These are phyloP conservation scores for Muschampia plurimacula DNA, from an alignment of 2,888 invertebrate species.

Conservation along the genomic window DNA sequence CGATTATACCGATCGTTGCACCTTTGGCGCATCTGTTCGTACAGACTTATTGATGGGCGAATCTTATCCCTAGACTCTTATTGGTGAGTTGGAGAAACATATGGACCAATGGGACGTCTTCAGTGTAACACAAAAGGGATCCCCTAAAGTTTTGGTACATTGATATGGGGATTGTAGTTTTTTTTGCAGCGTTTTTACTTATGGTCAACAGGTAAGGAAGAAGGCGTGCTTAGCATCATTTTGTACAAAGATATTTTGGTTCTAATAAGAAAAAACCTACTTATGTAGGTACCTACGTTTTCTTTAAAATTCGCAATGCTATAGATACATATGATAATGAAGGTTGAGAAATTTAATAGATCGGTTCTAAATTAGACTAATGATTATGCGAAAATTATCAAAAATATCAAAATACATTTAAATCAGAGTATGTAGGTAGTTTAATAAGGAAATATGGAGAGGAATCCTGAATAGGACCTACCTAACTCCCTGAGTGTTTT, in stretches of 20 bases:
- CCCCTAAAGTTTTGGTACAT: slow-evolving; percentile 56
- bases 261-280: no score
- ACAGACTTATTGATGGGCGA: slow-evolving; percentile 51
- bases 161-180: slow-evolving; percentile 47
- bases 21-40: slow-evolving; percentile 70
- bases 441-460: no score
- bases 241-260: neutral
- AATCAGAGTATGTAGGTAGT: no score
- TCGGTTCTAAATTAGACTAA: no score
- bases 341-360: no score
- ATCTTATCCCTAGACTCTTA: slow-evolving; percentile 63
- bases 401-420: no score
- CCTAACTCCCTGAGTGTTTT: no score
- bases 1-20: slow-evolving; percentile 59
- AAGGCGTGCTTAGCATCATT: slow-evolving; percentile 16
- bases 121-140: slow-evolving; percentile 56
- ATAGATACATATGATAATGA: no score
- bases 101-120: slow-evolving; percentile 64
- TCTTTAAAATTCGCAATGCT: no score
- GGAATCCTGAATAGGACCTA: no score
- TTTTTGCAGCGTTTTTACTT: slow-evolving; percentile 40
- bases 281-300: no score
- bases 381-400: no score
- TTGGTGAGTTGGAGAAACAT: slow-evolving; percentile 59
- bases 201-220: slow-evolving; percentile 21